Conservation (phyloP, 2,888 invertebrate genomes). For the Matsumyia berberina region DNA sequence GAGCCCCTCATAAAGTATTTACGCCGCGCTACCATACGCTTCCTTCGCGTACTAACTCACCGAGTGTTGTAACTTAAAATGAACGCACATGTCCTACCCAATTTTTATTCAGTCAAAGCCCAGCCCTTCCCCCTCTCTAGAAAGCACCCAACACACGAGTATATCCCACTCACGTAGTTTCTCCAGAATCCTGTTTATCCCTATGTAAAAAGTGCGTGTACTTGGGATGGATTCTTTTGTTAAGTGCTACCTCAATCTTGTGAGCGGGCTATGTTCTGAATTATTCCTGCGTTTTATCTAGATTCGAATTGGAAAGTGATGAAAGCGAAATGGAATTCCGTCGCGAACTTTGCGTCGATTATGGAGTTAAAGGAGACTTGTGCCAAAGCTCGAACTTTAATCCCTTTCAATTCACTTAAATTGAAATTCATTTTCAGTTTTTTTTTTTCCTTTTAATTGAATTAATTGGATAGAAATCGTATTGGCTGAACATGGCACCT, state of each 20-base stretch:
- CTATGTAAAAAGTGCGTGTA: constrained; percentile 50
- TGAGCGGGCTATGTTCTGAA: constrained; percentile 27
- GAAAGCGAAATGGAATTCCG: constrained; percentile 11
- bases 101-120: constrained; percentile 38
- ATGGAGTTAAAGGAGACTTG: constrained; percentile 24
- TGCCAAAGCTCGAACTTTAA: neutral
- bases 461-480: constrained; percentile 16
- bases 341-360: neutral
- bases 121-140: no score
- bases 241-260: constrained; percentile 22
- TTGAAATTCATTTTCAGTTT: neutral
- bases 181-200: constrained; percentile 57
- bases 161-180: constrained; percentile 53
- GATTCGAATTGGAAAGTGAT: constrained; percentile 22
- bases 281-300: constrained; percentile 49
- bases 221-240: constrained; percentile 50
- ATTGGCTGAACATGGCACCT: neutral
- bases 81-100: constrained; percentile 49
- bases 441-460: constrained; percentile 9
- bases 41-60: constrained; percentile 31
- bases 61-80: constrained; percentile 31
- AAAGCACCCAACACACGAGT: constrained; percentile 25
- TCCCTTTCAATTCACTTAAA: constrained; percentile 27
- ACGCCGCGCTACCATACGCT: constrained; percentile 27
- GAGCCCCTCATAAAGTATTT: constrained; percentile 62